Evolutionary conservation across 2,113 vertebrate genomes (phyloP).

Genomic region (Sinocyclocheilus anophthalmus): DNA sequence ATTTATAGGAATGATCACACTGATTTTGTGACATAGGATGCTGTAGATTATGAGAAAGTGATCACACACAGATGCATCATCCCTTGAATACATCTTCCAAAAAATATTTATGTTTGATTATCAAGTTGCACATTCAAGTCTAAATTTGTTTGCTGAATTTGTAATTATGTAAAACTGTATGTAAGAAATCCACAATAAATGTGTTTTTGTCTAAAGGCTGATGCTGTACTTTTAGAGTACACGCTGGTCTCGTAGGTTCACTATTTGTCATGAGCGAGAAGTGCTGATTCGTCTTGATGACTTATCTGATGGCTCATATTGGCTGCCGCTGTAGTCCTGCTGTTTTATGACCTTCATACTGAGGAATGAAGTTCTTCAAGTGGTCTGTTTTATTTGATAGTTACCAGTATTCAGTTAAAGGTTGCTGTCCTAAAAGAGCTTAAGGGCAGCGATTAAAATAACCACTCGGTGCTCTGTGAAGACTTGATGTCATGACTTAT

Average conservation of each 20-base stretch:
- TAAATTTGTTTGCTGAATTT: neutral
- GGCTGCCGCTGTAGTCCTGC: conserved; percentile 20
- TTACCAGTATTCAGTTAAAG: neutral
- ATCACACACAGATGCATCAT: neutral
- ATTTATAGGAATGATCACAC: conserved; percentile 21
- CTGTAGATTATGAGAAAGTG: too few relatives aligned
- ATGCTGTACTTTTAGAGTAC: conserved; percentile 42
- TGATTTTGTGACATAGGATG: neutral
- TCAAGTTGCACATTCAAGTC: neutral
- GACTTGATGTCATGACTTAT: neutral
- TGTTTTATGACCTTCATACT: neutral
- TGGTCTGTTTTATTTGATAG: neutral
- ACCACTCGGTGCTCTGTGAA: neutral
- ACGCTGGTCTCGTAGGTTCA: conserved; percentile 9
- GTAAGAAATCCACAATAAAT: neutral
- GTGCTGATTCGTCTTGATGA: conserved; percentile 70
- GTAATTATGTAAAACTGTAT: neutral
- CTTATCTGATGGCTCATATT: conserved; percentile 49
- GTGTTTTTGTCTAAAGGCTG: neutral
- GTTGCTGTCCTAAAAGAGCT: neutral
- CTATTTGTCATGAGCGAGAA: conserved; percentile 58
- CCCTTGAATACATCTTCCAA: neutral
- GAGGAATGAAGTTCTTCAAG: neutral
- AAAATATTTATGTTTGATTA: neutral
- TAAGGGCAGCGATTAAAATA: neutral